A percentile compares a stretch with the other conserved stretches of the same genome.
These are phyloP conservation scores for Morphnarchus princeps DNA, from an alignment of 2,113 vertebrate genomes.

Conservation along the genomic window DNA sequence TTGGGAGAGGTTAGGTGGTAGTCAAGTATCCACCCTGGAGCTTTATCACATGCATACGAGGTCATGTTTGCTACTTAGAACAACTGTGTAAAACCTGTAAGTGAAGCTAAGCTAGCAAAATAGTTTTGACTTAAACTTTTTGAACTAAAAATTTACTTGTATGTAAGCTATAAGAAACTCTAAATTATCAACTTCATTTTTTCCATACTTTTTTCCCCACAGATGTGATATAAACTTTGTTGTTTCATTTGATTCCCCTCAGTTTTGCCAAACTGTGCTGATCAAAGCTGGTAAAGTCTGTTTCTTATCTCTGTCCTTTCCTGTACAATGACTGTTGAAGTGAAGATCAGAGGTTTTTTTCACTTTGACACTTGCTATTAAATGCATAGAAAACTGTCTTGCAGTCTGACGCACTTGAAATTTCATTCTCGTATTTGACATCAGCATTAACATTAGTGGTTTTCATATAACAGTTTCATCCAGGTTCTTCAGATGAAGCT, in stretches of 20 bases:
- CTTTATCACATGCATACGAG: accelerated
- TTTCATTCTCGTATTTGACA: not conserved
- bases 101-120: not conserved
- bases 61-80: not conserved
- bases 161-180: not conserved
- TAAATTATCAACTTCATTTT: not conserved
- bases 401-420: not conserved
- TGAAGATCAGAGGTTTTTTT: not conserved
- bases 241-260: not conserved
- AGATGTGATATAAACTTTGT: not conserved
- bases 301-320: not conserved
- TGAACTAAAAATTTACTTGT: not conserved
- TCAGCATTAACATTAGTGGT: not conserved
- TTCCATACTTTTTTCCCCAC: not conserved
- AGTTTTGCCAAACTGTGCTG: not conserved
- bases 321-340: not conserved
- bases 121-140: not conserved
- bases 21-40: not conserved
- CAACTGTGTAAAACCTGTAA: not conserved
- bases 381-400: not conserved
- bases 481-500: not conserved
- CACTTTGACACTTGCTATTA: not conserved
- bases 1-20: not conserved
- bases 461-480: not conserved
- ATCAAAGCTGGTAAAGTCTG: not conserved